A percentile compares a stretch with the other conserved stretches of the same genome.
Evolutionary conservation across 2,113 vertebrate genomes (phyloP).

Genomic region (Vireo altiloquus): DNA sequence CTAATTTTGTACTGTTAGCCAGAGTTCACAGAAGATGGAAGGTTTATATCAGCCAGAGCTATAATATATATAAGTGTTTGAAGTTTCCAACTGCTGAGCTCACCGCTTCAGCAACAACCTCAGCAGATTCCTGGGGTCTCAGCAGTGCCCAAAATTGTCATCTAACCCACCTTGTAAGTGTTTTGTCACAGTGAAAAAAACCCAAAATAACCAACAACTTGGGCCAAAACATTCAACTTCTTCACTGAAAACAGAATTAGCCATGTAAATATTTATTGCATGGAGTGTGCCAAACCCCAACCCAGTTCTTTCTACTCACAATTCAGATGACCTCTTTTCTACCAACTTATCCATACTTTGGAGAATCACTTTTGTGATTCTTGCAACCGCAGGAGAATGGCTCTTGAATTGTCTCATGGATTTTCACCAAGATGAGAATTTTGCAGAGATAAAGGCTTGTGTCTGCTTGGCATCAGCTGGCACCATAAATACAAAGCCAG

Average conservation of each 20-base stretch:
- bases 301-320: neutral
- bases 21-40: neutral
- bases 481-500: neutral
- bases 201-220: neutral
- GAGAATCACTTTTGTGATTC: neutral
- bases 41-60: neutral
- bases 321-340: neutral
- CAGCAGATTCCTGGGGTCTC: neutral
- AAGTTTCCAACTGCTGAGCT: neutral
- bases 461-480: neutral
- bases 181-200: neutral
- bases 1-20: neutral
- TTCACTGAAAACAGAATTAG: neutral
- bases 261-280: neutral
- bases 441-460: neutral
- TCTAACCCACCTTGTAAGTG: neutral
- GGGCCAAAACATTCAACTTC: neutral
- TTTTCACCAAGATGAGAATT: neutral
- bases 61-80: neutral
- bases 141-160: neutral
- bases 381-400: neutral
- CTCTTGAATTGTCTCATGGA: neutral
- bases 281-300: neutral
- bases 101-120: neutral
- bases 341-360: neutral